A percentile compares a stretch with the other conserved stretches of the same genome.
Evolutionary conservation across 2,113 vertebrate species (phyloP).

Genomic region (Hemichromis elongatus): DNA sequence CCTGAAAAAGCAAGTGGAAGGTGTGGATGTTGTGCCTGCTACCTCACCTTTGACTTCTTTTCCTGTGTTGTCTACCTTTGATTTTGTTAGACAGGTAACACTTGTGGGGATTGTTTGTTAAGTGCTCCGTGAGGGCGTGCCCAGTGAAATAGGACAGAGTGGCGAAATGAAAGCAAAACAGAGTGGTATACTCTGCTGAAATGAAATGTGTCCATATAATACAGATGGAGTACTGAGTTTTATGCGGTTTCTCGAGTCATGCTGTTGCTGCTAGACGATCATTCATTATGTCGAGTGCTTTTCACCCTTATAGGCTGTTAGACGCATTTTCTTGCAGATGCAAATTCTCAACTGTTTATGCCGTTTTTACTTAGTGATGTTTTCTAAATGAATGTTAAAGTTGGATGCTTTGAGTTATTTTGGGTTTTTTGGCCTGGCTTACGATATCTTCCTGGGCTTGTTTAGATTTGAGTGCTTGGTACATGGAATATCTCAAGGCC

Average conservation of each 20-base stretch:
- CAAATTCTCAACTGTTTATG: neutral
- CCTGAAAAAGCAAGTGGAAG: neutral
- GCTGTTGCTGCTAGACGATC: neutral
- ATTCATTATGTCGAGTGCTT: neutral
- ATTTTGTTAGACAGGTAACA: neutral
- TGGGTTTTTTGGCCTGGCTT: neutral
- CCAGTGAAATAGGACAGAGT: neutral
- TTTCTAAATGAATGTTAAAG: neutral
- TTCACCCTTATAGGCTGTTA: neutral
- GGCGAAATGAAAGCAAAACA: neutral
- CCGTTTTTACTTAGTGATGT: neutral
- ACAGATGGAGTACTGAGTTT: neutral
- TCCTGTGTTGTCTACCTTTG: neutral
- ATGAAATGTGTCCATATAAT: neutral
- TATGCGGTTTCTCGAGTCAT: neutral
- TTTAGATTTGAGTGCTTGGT: neutral
- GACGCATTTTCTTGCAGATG: neutral
- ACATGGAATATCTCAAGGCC: neutral
- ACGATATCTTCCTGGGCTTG: neutral
- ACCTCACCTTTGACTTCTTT: neutral
- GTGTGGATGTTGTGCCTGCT: neutral
- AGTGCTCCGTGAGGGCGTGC: neutral
- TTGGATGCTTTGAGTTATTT: neutral
- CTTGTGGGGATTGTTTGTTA: neutral
- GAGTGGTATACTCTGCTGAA: neutral